Evolutionary conservation across 1,140 invertebrate species (phyloP).

Genomic region (Muscidifurax raptorellus): DNA sequence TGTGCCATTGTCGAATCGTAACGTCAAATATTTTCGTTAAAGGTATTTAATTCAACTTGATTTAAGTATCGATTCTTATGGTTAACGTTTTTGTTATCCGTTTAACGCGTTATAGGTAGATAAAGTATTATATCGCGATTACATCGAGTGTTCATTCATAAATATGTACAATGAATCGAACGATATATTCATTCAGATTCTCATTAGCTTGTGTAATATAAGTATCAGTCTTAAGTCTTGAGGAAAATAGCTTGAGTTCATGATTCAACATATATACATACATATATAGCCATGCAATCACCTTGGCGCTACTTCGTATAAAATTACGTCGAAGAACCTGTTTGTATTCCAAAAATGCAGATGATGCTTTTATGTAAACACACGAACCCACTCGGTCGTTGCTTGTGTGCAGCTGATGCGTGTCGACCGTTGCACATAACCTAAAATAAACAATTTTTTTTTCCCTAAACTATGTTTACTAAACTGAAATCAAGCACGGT

Average conservation of each 20-base stretch:
- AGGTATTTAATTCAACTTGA: too few species aligned
- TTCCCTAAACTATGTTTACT: background rate
- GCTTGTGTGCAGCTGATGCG: background rate
- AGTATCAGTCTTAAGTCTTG: too few species aligned
- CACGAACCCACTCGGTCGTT: background rate
- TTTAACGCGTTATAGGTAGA: too few species aligned
- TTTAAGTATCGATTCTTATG: too few species aligned
- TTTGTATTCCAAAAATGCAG: background rate
- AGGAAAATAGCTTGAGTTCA: background rate
- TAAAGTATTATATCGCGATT: too few species aligned
- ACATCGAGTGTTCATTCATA: too few species aligned
- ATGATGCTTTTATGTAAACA: slow-evolving; percentile 18
- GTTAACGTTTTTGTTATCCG: too few species aligned
- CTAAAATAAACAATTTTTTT: slow-evolving; percentile 10
- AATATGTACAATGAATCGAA: too few species aligned
- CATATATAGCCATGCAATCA: background rate
- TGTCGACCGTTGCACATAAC: background rate
- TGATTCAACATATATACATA: background rate
- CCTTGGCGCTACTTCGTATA: background rate
- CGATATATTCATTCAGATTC: background rate
- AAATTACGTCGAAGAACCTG: background rate
- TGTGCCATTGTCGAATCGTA: too few species aligned
- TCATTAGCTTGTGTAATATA: background rate
- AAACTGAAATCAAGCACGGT: background rate
- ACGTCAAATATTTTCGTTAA: too few species aligned